Percentiles rank a stretch among this genome's conserved stretches.
phyloP scores from a whole-genome alignment of 1,140 invertebrate species.

The Dendrolimus punctatus region DNA sequence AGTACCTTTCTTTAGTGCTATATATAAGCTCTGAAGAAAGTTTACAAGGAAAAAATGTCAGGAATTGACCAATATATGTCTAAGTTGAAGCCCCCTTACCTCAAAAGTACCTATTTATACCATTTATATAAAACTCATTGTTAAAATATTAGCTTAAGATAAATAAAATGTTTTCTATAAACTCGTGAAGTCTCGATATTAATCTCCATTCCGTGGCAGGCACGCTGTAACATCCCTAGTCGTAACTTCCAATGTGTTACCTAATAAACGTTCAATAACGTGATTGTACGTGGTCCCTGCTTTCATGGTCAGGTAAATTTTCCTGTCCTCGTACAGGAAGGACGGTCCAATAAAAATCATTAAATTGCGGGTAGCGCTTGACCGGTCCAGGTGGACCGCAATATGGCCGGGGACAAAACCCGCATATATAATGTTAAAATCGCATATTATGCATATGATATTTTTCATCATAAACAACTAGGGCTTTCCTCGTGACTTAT shows the following conservation, averaged over 20 bases:
- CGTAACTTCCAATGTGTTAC: conserved; percentile 38
- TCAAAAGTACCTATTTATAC: not conserved
- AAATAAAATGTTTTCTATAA: not conserved
- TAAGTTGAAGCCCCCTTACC: not conserved
- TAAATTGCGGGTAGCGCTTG: conserved; percentile 35
- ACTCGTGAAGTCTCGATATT: too few species aligned
- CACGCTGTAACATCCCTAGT: not conserved
- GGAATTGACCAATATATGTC: too few species aligned
- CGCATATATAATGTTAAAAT: conserved; percentile 17
- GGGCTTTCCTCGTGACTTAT: too few species aligned
- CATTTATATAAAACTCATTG: not conserved
- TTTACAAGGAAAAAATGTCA: too few species aligned
- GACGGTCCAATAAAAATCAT: conserved; percentile 41
- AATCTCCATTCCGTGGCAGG: too few species aligned
- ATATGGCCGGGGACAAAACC: conserved; percentile 20
- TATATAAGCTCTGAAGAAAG: too few species aligned
- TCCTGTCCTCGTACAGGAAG: conserved; percentile 24
- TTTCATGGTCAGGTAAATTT: conserved; percentile 39
- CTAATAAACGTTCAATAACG: conserved; percentile 48
- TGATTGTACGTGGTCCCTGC: conserved; percentile 28
- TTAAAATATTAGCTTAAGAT: too few species aligned
- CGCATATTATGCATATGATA: conserved; percentile 1
- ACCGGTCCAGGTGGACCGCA: conserved; percentile 24
- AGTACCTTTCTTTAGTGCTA: too few species aligned
- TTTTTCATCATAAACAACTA: not conserved